Evolutionary conservation across 2,113 vertebrate genomes (phyloP), one percentile per base, ranked within the genome.

Genomic region (Psilopogon haemacephalus): DNA sequence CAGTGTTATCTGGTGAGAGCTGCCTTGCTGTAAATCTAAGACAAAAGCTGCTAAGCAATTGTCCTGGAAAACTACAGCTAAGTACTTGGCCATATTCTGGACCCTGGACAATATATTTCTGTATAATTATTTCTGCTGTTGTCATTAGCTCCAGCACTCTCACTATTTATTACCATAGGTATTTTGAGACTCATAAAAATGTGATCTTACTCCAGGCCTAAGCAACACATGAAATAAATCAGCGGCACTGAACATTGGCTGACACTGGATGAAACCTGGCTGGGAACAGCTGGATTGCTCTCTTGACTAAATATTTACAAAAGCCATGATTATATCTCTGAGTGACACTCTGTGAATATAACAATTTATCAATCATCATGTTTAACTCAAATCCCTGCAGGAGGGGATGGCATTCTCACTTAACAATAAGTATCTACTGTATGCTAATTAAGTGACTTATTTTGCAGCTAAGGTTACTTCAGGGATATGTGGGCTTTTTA

Each of bases 281-380:
- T 97, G 97, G 92, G 97, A 98, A 97, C 98, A 98, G 98, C 98
- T 98, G 98, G 97, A 97, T 97, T 91, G 96, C 96, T 97, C 97
- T 98, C 97, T 97, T 97, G 97, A 98, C 97, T 98, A 98, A 98
- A 98, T 98, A 98, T 98, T 98, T 98, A 98, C 97, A 97, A 98
- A 98, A 98, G 96, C 76, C 97, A 89, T 97, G 97, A 98, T 98
- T 98, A 95, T 97, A 97, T 98, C 97, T 97, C 97, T 95, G 96
- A 98, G 97, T 96, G 96, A 98, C 97, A 97, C 91, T 15, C 54
- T 94, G 96, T 44, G 96, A 98, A 97, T 96, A 95, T 96, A 97
- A 98, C 97, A 98, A 98, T 98, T 98, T 98, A 98, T 98, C 98
- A 98, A 97, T 98, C 97, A 98, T 95, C 97, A 94, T 97, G 97